Conservation (phyloP, 1,140 invertebrate species). For the Bombus haemorrhoidalis region DNA sequence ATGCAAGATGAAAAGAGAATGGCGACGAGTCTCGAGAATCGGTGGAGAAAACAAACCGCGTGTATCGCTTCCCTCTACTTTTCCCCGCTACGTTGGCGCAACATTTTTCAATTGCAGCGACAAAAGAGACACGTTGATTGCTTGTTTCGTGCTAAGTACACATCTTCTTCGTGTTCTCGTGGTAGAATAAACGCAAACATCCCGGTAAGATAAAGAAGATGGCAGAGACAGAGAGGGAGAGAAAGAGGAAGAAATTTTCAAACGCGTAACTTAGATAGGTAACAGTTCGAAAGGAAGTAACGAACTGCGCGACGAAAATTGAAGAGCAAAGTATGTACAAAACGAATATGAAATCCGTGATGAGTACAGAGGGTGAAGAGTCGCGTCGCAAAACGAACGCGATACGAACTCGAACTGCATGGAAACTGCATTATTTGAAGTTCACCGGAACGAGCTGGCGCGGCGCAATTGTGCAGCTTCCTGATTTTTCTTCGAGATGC, state of each 20-base stretch:
- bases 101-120: constrained; percentile 16
- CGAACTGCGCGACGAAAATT: background rate
- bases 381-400: background rate
- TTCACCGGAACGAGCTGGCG: constrained; percentile 23
- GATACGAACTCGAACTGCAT: constrained; percentile 26
- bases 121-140: constrained; percentile 18
- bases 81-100: background rate
- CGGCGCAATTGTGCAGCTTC: constrained; percentile 8
- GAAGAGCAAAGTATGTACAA: background rate
- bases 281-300: background rate
- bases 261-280: no score
- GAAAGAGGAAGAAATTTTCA: background rate
- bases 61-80: constrained; percentile 26
- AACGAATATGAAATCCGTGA: background rate
- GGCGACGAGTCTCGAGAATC: constrained; percentile 24
- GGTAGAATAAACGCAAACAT: background rate
- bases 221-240: no score
- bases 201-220: no score
- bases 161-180: background rate
- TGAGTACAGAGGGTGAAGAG: background rate
- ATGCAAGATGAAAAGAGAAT: background rate
- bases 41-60: background rate
- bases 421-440: constrained; percentile 42
- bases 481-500: constrained; percentile 11
- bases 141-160: background rate